These are phyloP conservation scores for Nephrotoma guestfalica DNA, from an alignment of 2,888 invertebrate genomes.

Conservation along the genomic window DNA sequence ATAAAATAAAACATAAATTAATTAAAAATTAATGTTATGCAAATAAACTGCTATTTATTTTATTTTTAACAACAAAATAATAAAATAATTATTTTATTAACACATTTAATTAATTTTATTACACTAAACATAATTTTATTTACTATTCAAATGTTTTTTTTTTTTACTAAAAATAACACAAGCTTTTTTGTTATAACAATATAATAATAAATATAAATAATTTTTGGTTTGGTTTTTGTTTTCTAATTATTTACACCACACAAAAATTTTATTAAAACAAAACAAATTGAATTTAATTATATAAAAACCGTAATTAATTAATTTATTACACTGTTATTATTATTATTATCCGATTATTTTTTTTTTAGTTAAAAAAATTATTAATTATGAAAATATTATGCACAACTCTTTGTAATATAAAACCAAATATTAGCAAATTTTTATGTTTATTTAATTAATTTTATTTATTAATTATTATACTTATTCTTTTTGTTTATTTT, in stretches of 20 bases:
- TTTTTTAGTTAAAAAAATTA: neutral
- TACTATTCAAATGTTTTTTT: neutral
- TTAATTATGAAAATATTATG: neutral
- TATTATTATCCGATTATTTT: neutral
- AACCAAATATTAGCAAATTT: neutral
- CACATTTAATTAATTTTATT: neutral
- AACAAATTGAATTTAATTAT: neutral
- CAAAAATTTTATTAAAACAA: neutral
- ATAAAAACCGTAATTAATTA: neutral
- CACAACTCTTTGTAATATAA: neutral
- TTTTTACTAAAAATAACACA: neutral
- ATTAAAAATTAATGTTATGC: neutral
- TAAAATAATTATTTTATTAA: neutral
- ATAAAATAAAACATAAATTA: neutral
- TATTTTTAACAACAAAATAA: neutral
- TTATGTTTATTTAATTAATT: neutral
- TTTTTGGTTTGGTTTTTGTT: neutral
- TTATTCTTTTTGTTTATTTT: neutral
- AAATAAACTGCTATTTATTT: neutral
- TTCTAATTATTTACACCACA: neutral
- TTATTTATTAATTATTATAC: neutral
- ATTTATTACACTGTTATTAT: neutral
- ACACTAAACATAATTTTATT: neutral
- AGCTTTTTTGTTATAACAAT: neutral
- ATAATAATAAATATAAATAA: neutral